Conservation (phyloP, 2,888 invertebrate species). For the Hemaris fuciformis region DNA sequence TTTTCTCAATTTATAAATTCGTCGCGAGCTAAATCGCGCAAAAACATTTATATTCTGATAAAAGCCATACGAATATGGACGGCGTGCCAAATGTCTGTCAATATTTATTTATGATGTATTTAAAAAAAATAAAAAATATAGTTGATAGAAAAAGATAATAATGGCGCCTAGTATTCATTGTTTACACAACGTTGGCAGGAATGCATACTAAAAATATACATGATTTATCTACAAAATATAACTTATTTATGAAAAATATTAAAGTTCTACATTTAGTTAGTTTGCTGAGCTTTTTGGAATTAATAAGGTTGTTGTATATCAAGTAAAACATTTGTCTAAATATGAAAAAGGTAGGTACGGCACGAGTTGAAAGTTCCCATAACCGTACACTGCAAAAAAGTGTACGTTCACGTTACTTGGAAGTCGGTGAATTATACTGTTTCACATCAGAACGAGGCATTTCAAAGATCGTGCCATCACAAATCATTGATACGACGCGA, state of each 20-base stretch:
- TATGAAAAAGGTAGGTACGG: not conserved
- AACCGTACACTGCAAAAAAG: not conserved
- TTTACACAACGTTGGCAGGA: not conserved
- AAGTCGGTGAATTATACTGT: conserved; percentile 26
- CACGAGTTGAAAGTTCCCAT: conserved; percentile 3
- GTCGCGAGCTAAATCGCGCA: not conserved
- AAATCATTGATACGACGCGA: conserved; percentile 59
- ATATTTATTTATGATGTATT: not conserved
- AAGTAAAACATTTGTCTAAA: not conserved
- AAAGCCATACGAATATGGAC: not conserved
- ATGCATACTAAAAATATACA: not conserved
- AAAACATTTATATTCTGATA: not conserved
- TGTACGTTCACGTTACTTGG: conserved; percentile 12
- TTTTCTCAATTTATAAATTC: conserved; percentile 8
- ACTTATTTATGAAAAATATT: too few relatives aligned
- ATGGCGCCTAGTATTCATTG: not conserved
- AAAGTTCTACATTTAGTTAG: too few relatives aligned
- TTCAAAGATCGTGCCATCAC: conserved; percentile 57
- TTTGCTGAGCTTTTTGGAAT: too few relatives aligned
- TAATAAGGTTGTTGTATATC: too few relatives aligned
- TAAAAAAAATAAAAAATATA: not conserved
- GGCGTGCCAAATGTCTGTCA: not conserved
- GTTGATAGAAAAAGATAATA: not conserved
- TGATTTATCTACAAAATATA: too few relatives aligned
- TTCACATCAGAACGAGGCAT: conserved; percentile 45